These are phyloP conservation scores for Callyntrura guangdongensis DNA, from an alignment of 2,888 invertebrate genomes.

Conservation along the genomic window DNA sequence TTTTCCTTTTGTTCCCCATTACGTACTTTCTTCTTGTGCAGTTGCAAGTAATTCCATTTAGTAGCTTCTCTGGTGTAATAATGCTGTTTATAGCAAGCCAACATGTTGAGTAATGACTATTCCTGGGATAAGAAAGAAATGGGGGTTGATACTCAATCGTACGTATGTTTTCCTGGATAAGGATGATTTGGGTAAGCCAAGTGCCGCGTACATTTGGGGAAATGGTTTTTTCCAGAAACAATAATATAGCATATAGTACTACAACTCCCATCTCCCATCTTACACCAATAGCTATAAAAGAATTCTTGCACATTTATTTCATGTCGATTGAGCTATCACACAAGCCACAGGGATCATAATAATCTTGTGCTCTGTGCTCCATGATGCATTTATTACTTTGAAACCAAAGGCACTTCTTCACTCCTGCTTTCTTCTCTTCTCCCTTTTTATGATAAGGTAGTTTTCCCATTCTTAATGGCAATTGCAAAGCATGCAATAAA, in stretches of 20 bases:
- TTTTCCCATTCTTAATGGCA: conserved; percentile 10
- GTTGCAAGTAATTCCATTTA: conserved; percentile 51
- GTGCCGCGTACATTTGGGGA: too few relatives aligned
- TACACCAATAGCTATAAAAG: conserved; percentile 30
- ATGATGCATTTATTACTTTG: conserved; percentile 63
- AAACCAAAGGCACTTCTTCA: conserved; percentile 17
- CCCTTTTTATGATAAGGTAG: conserved; percentile 7
- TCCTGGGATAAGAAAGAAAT: conserved; percentile 1
- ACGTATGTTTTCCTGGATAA: not conserved
- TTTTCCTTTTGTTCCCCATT: conserved; percentile 59
- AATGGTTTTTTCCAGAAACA: not conserved
- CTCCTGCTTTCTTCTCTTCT: conserved; percentile 16
- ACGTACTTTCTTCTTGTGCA: not conserved
- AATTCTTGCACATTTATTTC: conserved; percentile 70
- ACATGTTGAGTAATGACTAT: conserved; percentile 12
- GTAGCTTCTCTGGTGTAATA: conserved; percentile 30
- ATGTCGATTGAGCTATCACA: conserved; percentile 76
- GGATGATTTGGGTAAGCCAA: conserved; percentile 38
- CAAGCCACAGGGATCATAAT: conserved; percentile 75
- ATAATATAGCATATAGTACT: not conserved
- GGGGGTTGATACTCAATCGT: not conserved
- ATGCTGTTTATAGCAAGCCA: not conserved
- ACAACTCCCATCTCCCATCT: not conserved
- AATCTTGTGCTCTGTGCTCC: conserved; percentile 65
- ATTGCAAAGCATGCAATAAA: not conserved